These are phyloP conservation scores for Colinus virginianus DNA, from an alignment of 2,113 vertebrate genomes.

Conservation along the genomic window DNA sequence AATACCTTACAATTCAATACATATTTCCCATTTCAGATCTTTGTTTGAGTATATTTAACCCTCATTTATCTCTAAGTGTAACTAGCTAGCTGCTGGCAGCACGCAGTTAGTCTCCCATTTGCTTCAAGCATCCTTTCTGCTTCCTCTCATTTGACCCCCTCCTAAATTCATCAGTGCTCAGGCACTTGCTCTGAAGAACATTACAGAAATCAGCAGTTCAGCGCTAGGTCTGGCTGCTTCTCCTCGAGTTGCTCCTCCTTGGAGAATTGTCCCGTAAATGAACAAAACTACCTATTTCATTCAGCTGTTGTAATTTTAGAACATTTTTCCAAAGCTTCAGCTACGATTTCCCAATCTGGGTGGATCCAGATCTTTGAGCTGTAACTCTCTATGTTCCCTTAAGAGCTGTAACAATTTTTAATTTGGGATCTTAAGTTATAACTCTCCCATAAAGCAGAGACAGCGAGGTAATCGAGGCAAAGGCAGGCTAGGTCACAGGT, in stretches of 20 bases:
- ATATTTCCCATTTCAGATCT: conserved; percentile 15
- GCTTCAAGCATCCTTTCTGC: neutral
- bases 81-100: conserved; percentile 15
- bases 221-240: neutral
- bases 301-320: conserved; percentile 48
- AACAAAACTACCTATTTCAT: conserved; percentile 44
- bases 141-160: conserved; percentile 3
- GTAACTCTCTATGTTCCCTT: conserved; percentile 43
- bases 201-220: conserved; percentile 14
- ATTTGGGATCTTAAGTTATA: conserved; percentile 5
- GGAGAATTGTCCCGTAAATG: neutral
- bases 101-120: neutral
- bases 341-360: conserved; percentile 52
- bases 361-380: conserved; percentile 37
- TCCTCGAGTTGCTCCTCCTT: conserved; percentile 2
- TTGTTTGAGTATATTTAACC: neutral
- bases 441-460: conserved; percentile 13
- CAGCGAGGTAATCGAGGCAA: neutral
- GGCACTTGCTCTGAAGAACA: conserved; percentile 7
- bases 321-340: conserved; percentile 48
- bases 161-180: neutral
- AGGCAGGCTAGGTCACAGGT: neutral
- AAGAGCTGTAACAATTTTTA: conserved; percentile 53
- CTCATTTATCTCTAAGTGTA: conserved; percentile 8
- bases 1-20: neutral